Evolutionary conservation across 2,888 invertebrate genomes (phyloP), one percentile per base, ranked within the genome.

Genomic region (Mesochorus sp.): DNA sequence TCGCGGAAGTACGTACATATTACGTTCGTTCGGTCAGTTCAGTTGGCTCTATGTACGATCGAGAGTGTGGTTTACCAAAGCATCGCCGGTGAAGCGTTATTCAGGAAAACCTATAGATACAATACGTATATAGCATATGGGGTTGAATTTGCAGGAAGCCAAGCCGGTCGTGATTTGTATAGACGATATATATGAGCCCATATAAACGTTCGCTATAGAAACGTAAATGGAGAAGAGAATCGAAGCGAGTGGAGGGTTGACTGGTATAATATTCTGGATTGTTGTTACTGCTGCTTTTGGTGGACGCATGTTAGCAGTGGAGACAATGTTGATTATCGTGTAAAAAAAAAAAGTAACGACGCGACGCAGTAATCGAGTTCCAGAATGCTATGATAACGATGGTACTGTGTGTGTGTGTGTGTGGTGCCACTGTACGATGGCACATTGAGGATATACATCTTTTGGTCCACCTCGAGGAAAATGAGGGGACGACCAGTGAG

Each of bases 401-500:
- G 51, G 39, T 19, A 8, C 17, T 17, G 0, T 19, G 31, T 2
- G n/a, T n/a, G n/a, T n/a, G n/a, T n/a, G n/a, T n/a, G n/a, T n/a
- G n/a, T n/a, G n/a, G n/a, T n/a, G n/a, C n/a, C n/a, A n/a, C n/a
- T n/a, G n/a, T n/a, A n/a, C n/a, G n/a, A n/a, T n/a, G 0, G 5
- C 19, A 34, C 5, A 39, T 8, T 14, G 31, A 14, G 21, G 14
- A 14, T 14, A 53, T 10, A 31, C 67, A 57, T 80, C 53, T 49
- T 49, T 67, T 19, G 72, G 79, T 61, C 62, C 55, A 61, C 31
- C 39, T 49, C 51, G 75, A 75, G 49, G 82, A 80, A 83, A 86
- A 86, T 80, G 85, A 84, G 81, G 82, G 82, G 81, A 71, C 64
- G 80, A 67, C 66, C 39, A 61, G 34, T 31, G 10, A 44, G 34